Evolutionary conservation across 1,140 invertebrate species (phyloP), one percentile per base, ranked within the genome.

Genomic region (Pachypeltis micranthus): DNA sequence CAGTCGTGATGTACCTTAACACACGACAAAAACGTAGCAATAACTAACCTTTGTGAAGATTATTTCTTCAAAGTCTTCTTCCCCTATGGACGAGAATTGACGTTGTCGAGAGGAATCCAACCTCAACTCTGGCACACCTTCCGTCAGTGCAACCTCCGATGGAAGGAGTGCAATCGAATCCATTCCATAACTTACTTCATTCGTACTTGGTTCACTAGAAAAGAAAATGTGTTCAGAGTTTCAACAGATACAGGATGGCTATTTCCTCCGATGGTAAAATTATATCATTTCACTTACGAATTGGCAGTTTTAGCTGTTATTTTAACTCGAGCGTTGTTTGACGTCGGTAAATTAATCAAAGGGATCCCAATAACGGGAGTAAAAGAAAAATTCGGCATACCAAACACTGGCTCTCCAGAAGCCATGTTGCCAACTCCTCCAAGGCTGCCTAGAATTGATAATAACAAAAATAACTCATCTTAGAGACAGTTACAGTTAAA

Each of bases 1-100:
- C n/a, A n/a, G n/a, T n/a, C 27, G 23, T 21, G 29, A 62, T 24
- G 24, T 62, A 62, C 24, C 29, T 3, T n/a, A 60, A 60, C 19
- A 31, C 29, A 31, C 14, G 44, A 19, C n/a, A 19, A n/a, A n/a
- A n/a, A n/a, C n/a, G n/a, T n/a, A n/a, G n/a, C n/a, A n/a, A n/a
- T n/a, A n/a, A n/a, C n/a, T n/a, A n/a, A 68, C 65, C 47, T 58
- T 65, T 2, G 59, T 61, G 61, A 71, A 74, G 1, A 76, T 70
- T 60, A 76, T 73, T 51, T 74, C 73, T 61, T 72, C 73, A 67
- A 67, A 69, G 14, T 64, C 59, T 62, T 69, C 66, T 59, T 70
- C 57, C 1, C 70, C 70, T 54, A 71, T 71, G 29, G 62, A 58
- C 14, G 67, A 64, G 44, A 57, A 69, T n/a, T 61, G 65, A 16